Percentiles rank a stretch among this genome's conserved stretches.
These are phyloP conservation scores for Mya arenaria DNA, from an alignment of 1,140 invertebrate genomes.

Conservation along the genomic window DNA sequence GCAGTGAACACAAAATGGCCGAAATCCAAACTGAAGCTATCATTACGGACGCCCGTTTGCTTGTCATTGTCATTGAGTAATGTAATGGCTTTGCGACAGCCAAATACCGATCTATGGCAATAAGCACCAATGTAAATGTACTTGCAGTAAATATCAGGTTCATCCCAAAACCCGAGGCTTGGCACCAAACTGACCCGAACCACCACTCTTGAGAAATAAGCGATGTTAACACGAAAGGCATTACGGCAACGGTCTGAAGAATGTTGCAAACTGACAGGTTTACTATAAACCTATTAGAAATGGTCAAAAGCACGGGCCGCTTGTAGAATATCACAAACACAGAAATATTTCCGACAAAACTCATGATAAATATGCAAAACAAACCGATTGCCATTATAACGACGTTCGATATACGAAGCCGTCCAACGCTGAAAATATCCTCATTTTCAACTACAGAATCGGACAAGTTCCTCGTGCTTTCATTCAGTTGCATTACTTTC, in stretches of 20 bases:
- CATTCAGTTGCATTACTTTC: no score
- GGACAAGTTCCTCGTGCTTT: no score
- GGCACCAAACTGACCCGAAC: conserved; percentile 80
- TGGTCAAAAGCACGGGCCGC: conserved; percentile 83
- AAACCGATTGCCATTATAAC: conserved; percentile 52
- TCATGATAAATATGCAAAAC: conserved; percentile 73
- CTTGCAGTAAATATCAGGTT: conserved; percentile 83
- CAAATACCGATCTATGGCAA: conserved; percentile 92
- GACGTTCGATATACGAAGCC: no score
- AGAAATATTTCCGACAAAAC: conserved; percentile 83
- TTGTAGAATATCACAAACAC: conserved; percentile 85
- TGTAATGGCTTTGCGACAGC: conserved; percentile 84
- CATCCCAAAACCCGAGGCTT: conserved; percentile 82
- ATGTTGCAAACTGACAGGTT: conserved; percentile 87
- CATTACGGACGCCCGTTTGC: conserved; percentile 86
- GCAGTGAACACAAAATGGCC: conserved; percentile 72
- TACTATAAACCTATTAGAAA: conserved; percentile 88
- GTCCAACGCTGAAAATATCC: not conserved
- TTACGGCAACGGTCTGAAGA: conserved; percentile 84
- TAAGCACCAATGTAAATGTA: conserved; percentile 88
- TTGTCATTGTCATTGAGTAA: conserved; percentile 86
- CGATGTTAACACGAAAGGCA: conserved; percentile 83
- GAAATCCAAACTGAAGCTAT: conserved; percentile 86
- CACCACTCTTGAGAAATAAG: conserved; percentile 75
- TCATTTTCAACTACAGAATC: no score